These are phyloP conservation scores for Bibio marci DNA, from an alignment of 2,888 invertebrate species.

Conservation along the genomic window DNA sequence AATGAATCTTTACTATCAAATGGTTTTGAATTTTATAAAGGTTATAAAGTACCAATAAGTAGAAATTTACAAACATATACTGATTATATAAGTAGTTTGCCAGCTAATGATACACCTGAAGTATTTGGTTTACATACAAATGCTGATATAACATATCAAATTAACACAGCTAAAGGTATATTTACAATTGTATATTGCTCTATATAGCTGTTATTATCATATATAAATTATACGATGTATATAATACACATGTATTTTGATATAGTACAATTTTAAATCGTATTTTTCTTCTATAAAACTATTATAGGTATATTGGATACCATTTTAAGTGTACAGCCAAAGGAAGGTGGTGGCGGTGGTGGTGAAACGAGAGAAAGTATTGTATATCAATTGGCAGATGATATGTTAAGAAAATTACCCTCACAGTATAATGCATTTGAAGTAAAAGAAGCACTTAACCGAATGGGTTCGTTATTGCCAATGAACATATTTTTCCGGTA, in stretches of 20 bases:
- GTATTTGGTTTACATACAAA: conserved; percentile 93
- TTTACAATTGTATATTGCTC: too few species aligned
- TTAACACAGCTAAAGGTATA: conserved; percentile 76
- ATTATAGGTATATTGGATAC: conserved; percentile 69
- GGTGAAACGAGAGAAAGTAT: conserved; percentile 87
- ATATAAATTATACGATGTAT: too few species aligned
- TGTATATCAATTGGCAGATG: conserved; percentile 80
- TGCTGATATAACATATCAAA: conserved; percentile 95
- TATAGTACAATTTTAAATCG: too few species aligned
- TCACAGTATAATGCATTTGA: conserved; percentile 77
- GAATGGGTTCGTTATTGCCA: conserved; percentile 84
- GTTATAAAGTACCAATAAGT: conserved; percentile 79
- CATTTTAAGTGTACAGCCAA: conserved; percentile 91
- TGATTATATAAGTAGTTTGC: conserved; percentile 73
- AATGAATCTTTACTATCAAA: conserved; percentile 73
- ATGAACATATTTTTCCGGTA: conserved; percentile 86
- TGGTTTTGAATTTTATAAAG: conserved; percentile 85
- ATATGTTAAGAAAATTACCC: conserved; percentile 78
- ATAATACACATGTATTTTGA: too few species aligned
- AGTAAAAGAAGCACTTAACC: conserved; percentile 70
- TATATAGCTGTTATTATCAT: too few species aligned
- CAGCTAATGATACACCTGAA: conserved; percentile 78
- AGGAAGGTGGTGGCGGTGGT: conserved; percentile 78
- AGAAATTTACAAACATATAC: conserved; percentile 63
- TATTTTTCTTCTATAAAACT: too few species aligned